Conservation (phyloP, 1,140 invertebrate species). For the Condylostylus longicornis region DNA sequence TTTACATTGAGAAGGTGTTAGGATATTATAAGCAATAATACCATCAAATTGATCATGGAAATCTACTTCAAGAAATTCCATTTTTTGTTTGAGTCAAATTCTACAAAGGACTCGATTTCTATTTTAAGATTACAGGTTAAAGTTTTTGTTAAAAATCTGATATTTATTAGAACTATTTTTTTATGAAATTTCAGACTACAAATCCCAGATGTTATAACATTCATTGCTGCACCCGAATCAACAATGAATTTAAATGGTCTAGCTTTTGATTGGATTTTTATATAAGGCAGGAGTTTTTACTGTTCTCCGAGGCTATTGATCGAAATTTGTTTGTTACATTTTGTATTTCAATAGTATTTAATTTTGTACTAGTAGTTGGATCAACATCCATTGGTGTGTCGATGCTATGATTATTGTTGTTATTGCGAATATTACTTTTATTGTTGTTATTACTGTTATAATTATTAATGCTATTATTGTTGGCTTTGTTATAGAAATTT, state of each 20-base stretch:
- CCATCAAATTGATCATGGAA: background rate
- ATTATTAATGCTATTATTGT: background rate
- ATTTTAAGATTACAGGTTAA: too few relatives aligned
- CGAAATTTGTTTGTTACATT: background rate
- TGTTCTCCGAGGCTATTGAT: background rate
- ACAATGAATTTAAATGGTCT: background rate
- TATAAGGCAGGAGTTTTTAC: background rate
- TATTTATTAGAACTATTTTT: background rate
- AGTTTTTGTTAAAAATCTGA: background rate
- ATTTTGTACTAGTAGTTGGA: background rate
- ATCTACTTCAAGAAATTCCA: too few relatives aligned
- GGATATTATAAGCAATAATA: background rate
- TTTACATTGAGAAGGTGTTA: background rate
- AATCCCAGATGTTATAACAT: background rate
- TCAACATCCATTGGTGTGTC: background rate
- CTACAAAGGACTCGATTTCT: background rate
- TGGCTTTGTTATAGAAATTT: background rate
- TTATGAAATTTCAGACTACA: background rate
- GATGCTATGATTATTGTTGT: background rate
- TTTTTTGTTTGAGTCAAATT: background rate
- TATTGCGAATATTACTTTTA: background rate
- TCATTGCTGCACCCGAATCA: background rate
- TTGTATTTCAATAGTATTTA: background rate
- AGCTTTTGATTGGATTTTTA: background rate
- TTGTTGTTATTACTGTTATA: too few relatives aligned